Base-by-base conservation (phyloP, 2,888 invertebrate genomes). In the Empis livida region DNA sequence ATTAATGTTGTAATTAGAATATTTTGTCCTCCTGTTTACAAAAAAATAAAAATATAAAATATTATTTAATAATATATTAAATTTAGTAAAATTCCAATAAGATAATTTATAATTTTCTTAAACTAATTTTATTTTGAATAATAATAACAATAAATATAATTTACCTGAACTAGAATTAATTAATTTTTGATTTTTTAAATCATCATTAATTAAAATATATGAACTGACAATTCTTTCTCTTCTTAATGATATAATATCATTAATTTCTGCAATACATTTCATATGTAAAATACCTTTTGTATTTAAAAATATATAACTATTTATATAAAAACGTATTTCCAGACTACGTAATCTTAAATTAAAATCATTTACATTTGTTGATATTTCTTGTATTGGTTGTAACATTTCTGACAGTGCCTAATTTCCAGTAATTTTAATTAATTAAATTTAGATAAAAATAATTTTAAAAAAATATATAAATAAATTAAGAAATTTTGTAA, bases 251-350 rank as follows among this genome's bases (percentile, higher is more conserved):
- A 67, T 63, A 48, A 66, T 66, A 54, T 64, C 64, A 51, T 66
- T 65, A 56, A 69, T 68, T 59, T 69, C 67, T 52, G 69, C 67
- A 20, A 68, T 62, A 56, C 69, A 69, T 55, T 65, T 67, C 46
- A 69, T 57, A 54, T 65, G 60, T 43, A 69, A 59, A 48, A 59
- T 58, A 51, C 64, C 64, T 43, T 59, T 57, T 31, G 60, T 55
- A 56, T 62, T 61, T 47, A 55, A 60, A 56, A 64, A 68, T 45
- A 63, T 63, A 42, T 61, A 62, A 38, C 62, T 67, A 53, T 65
- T 67, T 52, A 69, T 56, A 49, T 65, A 65, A 53, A 69, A 67
- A 49, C 67, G 62, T 46, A 68, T 62, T 56, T 67, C 67, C 27
- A 68, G 54, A 40, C 62, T 63, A 53, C 65, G 63, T 17, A 65